Base-by-base conservation (phyloP, 2,797 vertebrate genomes). In the Lagocephalus sceleratus region DNA sequence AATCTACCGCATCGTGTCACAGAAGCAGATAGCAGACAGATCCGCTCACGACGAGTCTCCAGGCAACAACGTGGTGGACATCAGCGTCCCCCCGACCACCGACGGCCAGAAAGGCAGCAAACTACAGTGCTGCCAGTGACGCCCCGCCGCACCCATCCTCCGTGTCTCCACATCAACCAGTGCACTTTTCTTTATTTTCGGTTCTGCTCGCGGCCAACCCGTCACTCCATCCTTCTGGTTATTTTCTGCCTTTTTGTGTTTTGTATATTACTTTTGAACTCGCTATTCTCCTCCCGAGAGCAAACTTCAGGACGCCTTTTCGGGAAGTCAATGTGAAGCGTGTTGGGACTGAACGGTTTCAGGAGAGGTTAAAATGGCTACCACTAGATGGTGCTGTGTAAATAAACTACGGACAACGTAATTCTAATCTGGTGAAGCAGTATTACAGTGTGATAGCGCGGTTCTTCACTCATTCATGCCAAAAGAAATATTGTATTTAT, bases 1-100 rank as follows among this genome's bases (percentile, higher is more conserved):
- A 84, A 98, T 99, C 84, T 96, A 99, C 85, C 94, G 95, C 80
- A 98, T 98, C 0, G 95, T 98, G 69, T 99, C 96, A 5, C 96
- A 98, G 90, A 98, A 97, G 90, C 96, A 98, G 82, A 98, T 98
- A 11, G 94, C 95, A 0, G 96, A 99, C 83, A 88, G 95, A 29
- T 94, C 94, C 3, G 92, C 93, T 0, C 95, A 99, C 0, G 96
- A 99, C 0, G 96, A 99, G 72, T 99, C 96, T 80, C 96, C 96
- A 0, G 94, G 96, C 70, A 98, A 98, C 93, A 98, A 98, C 2
- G 91, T 92, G 21, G 91, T 92, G 47, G 96, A 98, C 86, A 99
- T 99, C 82, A 98, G 94, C 0, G 96, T 98, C 63, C 96, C 96
- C 0, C 95, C 95, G 15, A 99, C 96, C 83, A 95, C 94, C 1